Base-by-base conservation (phyloP, 2,113 vertebrate species). In the Fregetta grallaria region DNA sequence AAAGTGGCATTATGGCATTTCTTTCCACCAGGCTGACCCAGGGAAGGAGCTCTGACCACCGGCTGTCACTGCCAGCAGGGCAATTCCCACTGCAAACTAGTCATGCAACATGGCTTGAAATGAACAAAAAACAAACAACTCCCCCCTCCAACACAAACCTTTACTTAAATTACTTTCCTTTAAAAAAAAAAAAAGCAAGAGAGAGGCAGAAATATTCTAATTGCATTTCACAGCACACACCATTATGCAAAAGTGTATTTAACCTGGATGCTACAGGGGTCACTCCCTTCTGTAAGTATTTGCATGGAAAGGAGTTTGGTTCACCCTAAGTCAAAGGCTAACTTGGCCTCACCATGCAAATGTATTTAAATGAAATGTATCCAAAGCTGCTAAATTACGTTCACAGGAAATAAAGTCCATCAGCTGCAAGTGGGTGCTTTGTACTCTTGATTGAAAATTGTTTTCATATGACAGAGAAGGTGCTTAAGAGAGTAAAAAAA, bases 11-110 rank as follows among this genome's bases (percentile, higher is more conserved):
- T 75, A 68, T 72, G 93, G 94, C 67, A 16, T 52, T 73, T 84
- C 76, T 44, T 88, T 79, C 88, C 93, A 97, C 96, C 93, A 94
- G 95, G 87, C 92, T 96, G 96, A 90, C 91, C 84, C 76, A 74
- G 90, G 92, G 71, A 73, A 45, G 77, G 65, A 90, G 83, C 82
- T 53, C 62, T 71, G 82, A 70, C 70, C 30, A 18, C 52, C 23
- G 15, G 47, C 88, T 97, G 94, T 76, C 91, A 13, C 94, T 26
- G 94, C 77, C 95, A 92, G 89, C 80, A 66, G 74, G 89, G 95
- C 71, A 17, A 23, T 65, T 75, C 89, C 90, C 80, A 67, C 88
- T 30, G 9, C 90, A 62, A 38, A 4, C 76, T 10, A 32, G 56
- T 20, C 91, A 10, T 68, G 6, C 73, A 88, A 49, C 81, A 45